These are phyloP conservation scores for Homarus americanus DNA, from an alignment of 1,140 invertebrate genomes.

Conservation along the genomic window DNA sequence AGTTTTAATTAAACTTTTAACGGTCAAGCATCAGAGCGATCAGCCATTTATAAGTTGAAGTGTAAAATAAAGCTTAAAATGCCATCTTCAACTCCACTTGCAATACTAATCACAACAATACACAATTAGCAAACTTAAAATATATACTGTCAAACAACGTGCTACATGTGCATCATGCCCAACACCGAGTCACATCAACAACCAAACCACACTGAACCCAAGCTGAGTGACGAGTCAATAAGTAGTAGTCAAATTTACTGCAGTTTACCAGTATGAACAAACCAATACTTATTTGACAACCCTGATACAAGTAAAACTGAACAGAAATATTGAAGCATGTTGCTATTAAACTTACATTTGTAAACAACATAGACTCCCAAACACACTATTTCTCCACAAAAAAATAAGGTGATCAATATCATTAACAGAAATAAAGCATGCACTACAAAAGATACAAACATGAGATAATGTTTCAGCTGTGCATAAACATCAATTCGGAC, in stretches of 20 bases:
- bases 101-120: slow-evolving; percentile 5
- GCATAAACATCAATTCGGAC: not conserved
- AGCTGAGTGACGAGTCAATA: not conserved
- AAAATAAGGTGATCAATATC: not conserved
- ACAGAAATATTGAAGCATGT: not conserved
- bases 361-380: not conserved
- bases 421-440: not conserved
- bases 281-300: no score
- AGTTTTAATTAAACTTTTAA: not conserved
- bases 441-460: not conserved
- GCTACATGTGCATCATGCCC: not conserved
- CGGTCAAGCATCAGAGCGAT: not conserved
- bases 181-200: not conserved
- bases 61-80: not conserved
- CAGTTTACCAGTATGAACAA: not conserved
- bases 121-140: not conserved
- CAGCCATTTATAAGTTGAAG: not conserved
- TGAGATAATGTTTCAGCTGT: not conserved
- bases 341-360: not conserved
- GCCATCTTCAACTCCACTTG: not conserved
- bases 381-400: not conserved
- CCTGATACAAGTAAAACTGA: no score
- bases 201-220: not conserved
- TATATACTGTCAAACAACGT: not conserved
- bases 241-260: not conserved